These are phyloP conservation scores for Falco naumanni DNA, from an alignment of 2,797 vertebrate genomes.

Conservation along the genomic window DNA sequence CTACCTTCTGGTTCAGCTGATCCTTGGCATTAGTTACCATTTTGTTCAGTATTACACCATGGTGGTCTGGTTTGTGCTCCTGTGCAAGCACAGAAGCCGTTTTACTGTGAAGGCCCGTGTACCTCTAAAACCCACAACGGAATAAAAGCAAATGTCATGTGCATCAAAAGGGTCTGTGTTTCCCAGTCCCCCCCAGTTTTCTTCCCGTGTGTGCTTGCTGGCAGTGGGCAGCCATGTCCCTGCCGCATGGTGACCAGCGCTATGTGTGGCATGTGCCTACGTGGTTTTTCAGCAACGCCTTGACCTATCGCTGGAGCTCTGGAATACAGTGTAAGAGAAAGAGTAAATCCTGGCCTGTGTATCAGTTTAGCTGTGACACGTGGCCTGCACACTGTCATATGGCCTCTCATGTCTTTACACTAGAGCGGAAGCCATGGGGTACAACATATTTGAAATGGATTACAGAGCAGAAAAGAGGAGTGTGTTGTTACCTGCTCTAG, in stretches of 20 bases:
- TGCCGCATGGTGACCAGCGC: not conserved
- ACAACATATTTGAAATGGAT: not conserved
- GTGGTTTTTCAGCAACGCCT: not conserved
- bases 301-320: not conserved
- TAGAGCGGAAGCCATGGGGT: not conserved
- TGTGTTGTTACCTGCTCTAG: too few relatives aligned
- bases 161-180: not conserved
- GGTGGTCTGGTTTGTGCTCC: not conserved
- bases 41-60: too few relatives aligned
- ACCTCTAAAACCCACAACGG: not conserved
- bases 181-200: not conserved
- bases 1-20: not conserved
- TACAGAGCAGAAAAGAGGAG: not conserved
- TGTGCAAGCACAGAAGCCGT: not conserved
- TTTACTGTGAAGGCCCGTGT: not conserved
- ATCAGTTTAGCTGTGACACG: accelerated
- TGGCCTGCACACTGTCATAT: not conserved
- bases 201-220: not conserved
- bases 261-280: not conserved
- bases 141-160: not conserved
- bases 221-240: not conserved
- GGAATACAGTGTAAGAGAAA: not conserved
- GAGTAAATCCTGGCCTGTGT: not conserved
- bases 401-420: not conserved
- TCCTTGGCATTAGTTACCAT: accelerated